phyloP scores from a whole-genome alignment of 2,113 vertebrate species.

The Chrysochloris asiatica region DNA sequence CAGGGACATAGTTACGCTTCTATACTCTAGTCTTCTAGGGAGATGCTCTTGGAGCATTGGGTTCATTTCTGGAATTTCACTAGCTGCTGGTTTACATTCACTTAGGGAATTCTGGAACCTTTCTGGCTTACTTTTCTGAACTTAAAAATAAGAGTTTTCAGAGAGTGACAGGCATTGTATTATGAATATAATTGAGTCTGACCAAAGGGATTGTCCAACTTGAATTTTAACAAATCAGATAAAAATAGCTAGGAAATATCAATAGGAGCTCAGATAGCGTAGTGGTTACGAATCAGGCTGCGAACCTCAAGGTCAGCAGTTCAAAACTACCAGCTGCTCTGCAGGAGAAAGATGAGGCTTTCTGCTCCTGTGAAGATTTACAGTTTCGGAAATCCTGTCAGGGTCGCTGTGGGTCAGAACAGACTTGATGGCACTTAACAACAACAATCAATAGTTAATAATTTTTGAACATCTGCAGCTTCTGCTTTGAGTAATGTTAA shows the following conservation, averaged over 20 bases:
- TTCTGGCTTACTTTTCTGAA: conserved; percentile 15
- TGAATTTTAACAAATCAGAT: conserved; percentile 41
- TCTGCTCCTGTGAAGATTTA: too few species aligned
- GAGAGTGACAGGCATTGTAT: background rate
- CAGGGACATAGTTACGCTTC: background rate
- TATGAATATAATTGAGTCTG: conserved; percentile 28
- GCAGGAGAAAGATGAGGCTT: too few species aligned
- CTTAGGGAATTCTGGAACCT: conserved; percentile 14
- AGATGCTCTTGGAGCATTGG: background rate
- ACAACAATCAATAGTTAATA: conserved; percentile 43
- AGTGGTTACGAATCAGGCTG: too few species aligned
- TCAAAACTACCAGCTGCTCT: too few species aligned
- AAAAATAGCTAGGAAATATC: conserved; percentile 50
- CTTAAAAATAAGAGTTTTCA: conserved; percentile 8
- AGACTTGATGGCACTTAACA: too few species aligned
- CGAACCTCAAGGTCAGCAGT: too few species aligned
- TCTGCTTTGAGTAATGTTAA: conserved; percentile 52
- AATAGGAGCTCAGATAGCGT: too few species aligned
- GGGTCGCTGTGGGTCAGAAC: too few species aligned
- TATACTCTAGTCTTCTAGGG: background rate
- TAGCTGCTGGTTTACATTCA: background rate
- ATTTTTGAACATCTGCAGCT: conserved; percentile 36
- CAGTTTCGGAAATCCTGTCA: too few species aligned
- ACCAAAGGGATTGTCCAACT: conserved; percentile 36
- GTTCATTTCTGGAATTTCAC: conserved; percentile 44